A percentile compares a stretch with the other conserved stretches of the same genome.
These are phyloP conservation scores for Scartelaos histophorus DNA, from an alignment of 2,113 vertebrate genomes.

Conservation along the genomic window DNA sequence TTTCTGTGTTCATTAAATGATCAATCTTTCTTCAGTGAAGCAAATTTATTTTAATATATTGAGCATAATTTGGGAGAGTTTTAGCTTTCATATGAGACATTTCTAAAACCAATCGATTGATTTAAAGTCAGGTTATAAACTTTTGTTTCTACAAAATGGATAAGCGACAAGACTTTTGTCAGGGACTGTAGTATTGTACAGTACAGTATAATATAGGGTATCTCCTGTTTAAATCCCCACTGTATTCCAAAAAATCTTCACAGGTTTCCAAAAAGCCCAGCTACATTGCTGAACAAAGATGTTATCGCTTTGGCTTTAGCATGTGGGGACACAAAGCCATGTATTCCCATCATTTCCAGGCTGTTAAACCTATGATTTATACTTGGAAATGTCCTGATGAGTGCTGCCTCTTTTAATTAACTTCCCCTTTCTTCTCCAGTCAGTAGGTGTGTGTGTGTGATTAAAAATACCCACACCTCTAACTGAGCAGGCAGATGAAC, in stretches of 20 bases:
- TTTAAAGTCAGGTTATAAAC: too few relatives aligned
- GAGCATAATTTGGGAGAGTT: too few relatives aligned
- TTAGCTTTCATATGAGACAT: too few relatives aligned
- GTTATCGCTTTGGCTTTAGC: background rate
- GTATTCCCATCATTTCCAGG: slow-evolving; percentile 3
- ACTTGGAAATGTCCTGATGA: slow-evolving; percentile 33
- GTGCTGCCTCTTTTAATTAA: slow-evolving; percentile 60
- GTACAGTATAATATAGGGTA: too few relatives aligned
- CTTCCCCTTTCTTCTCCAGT: slow-evolving; percentile 45
- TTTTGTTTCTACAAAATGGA: too few relatives aligned
- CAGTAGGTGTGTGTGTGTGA: slow-evolving; percentile 57
- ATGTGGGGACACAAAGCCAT: slow-evolving; percentile 2
- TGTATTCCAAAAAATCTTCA: background rate
- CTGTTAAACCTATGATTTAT: slow-evolving; percentile 29
- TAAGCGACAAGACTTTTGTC: too few relatives aligned
- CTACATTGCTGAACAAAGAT: background rate
- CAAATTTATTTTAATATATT: too few relatives aligned
- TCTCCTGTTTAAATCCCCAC: background rate
- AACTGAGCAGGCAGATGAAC: slow-evolving; percentile 63
- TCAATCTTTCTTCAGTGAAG: too few relatives aligned
- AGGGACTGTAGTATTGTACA: too few relatives aligned
- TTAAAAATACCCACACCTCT: slow-evolving; percentile 69
- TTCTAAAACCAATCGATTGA: too few relatives aligned
- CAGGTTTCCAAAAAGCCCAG: background rate
- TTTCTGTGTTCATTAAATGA: too few relatives aligned